These are phyloP conservation scores for Tyto alba DNA, from an alignment of 2,113 vertebrate genomes.

Conservation along the genomic window DNA sequence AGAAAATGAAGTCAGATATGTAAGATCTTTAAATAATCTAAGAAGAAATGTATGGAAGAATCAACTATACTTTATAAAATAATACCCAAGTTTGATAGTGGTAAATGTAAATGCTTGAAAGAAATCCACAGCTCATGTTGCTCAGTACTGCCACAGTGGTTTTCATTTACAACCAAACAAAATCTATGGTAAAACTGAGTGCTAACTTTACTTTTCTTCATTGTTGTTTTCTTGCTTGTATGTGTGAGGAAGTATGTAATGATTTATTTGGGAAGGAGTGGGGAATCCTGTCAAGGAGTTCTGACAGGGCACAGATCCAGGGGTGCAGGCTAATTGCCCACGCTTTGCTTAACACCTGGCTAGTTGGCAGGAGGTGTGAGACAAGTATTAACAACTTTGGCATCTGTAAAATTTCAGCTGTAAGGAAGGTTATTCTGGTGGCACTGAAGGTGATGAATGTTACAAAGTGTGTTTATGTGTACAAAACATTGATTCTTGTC, in stretches of 20 bases:
- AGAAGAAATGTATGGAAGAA: neutral
- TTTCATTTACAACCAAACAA: neutral
- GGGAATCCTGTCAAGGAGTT: neutral
- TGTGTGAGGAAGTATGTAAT: neutral
- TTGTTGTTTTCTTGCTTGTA: neutral
- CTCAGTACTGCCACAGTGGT: neutral
- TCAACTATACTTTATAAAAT: neutral
- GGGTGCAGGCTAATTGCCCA: neutral
- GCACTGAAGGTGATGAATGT: neutral
- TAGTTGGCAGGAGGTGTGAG: neutral
- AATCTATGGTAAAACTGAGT: neutral
- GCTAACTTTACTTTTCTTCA: neutral
- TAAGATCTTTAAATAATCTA: neutral
- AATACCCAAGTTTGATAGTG: neutral
- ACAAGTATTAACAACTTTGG: neutral
- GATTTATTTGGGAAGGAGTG: neutral
- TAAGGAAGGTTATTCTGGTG: neutral
- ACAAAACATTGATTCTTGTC: neutral
- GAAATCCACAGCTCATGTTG: neutral
- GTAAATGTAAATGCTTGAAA: neutral
- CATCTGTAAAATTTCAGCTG: neutral
- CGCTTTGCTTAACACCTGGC: neutral
- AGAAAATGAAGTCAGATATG: neutral
- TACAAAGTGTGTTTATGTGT: neutral
- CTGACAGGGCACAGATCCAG: neutral